Evolutionary conservation across 2,113 vertebrate species (phyloP).

Genomic region (Butorides virescens): DNA sequence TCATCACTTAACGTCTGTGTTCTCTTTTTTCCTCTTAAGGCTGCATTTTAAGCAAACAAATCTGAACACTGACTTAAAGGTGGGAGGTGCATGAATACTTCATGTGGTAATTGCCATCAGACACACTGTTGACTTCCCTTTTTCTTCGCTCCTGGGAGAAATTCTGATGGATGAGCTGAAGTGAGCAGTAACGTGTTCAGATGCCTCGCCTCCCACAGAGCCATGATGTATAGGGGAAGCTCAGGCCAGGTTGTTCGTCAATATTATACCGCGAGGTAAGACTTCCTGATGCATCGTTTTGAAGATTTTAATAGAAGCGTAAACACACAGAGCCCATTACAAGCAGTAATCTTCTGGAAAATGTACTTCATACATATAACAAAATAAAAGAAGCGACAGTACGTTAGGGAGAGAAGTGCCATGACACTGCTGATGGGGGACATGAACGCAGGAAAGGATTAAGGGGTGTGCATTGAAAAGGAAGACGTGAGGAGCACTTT

Average conservation of each 20-base stretch:
- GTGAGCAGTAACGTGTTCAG: neutral
- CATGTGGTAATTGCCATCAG: neutral
- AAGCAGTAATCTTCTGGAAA: neutral
- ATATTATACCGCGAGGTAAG: neutral
- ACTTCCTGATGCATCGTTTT: neutral
- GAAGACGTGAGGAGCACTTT: neutral
- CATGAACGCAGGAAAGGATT: neutral
- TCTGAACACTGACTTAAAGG: neutral
- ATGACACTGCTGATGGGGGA: neutral
- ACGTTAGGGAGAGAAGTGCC: neutral
- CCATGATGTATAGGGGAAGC: neutral
- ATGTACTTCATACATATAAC: neutral
- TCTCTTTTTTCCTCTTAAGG: neutral
- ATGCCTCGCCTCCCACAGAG: neutral
- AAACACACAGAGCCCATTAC: neutral
- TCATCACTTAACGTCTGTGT: neutral
- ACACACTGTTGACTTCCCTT: neutral
- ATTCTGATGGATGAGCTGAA: neutral
- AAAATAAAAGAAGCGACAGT: neutral
- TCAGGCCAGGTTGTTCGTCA: neutral
- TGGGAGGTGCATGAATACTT: neutral
- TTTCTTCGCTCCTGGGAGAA: neutral
- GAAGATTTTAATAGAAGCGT: neutral
- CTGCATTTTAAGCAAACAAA: neutral
- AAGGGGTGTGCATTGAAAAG: neutral